A percentile compares a stretch with the other conserved stretches of the same genome.
These are phyloP conservation scores for Fulmarus glacialis DNA, from an alignment of 2,113 vertebrate genomes.

Conservation along the genomic window DNA sequence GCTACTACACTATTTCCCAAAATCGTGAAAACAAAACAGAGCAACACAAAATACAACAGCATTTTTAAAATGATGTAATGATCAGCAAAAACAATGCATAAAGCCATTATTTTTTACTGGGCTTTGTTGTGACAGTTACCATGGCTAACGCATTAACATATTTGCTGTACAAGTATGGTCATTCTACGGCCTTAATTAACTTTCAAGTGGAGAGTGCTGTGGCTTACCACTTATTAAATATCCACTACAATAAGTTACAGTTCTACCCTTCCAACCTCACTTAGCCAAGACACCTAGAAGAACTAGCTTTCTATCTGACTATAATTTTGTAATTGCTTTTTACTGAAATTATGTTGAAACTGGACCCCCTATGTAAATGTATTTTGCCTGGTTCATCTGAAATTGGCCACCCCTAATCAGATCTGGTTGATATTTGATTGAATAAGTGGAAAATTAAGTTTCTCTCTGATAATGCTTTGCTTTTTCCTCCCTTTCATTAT, in stretches of 20 bases:
- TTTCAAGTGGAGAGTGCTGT: constrained; percentile 74
- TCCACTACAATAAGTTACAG: constrained; percentile 69
- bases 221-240: constrained; percentile 81
- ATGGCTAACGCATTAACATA: constrained; percentile 74
- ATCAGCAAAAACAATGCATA: constrained; percentile 48
- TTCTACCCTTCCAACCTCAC: constrained; percentile 74
- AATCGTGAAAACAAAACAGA: not conserved
- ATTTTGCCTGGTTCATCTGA: constrained; percentile 64
- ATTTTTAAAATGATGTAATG: not conserved
- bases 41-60: not conserved
- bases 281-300: constrained; percentile 70
- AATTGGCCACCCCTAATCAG: constrained; percentile 65
- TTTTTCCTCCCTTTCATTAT: constrained; percentile 27
- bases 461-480: constrained; percentile 38
- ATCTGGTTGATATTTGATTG: constrained; percentile 62
- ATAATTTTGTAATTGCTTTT: constrained; percentile 72
- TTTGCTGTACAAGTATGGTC: constrained; percentile 72
- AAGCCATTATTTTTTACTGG: constrained; percentile 63
- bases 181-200: constrained; percentile 76
- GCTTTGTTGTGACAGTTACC: constrained; percentile 75
- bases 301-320: constrained; percentile 52
- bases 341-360: constrained; percentile 69
- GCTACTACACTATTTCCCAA: not conserved
- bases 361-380: constrained; percentile 64
- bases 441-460: constrained; percentile 69